Conservation (phyloP, 2,113 vertebrate species). For the Thymallus thymallus region DNA sequence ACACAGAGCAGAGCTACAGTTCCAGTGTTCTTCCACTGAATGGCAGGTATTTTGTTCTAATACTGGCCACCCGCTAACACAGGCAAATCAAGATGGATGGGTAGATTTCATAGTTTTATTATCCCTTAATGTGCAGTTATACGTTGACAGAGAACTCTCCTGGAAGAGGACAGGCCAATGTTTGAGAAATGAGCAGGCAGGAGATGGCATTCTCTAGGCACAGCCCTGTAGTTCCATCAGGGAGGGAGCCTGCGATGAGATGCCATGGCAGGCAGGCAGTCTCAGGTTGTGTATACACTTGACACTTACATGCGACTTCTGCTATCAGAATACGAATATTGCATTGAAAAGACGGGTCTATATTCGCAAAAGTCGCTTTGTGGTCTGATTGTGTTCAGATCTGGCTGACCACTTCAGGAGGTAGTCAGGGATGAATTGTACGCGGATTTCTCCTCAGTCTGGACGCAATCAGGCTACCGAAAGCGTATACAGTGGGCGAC, state of each 20-base stretch:
- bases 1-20: slow-evolving; percentile 40
- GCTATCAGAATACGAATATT: too few relatives aligned
- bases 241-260: slow-evolving; percentile 9
- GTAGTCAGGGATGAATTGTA: too few relatives aligned
- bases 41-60: slow-evolving; percentile 59
- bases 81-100: slow-evolving; percentile 65
- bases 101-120: slow-evolving; percentile 57
- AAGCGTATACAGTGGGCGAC: too few relatives aligned
- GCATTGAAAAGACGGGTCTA: too few relatives aligned
- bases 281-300: too few relatives aligned
- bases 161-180: slow-evolving; percentile 42
- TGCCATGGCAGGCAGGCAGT: too few relatives aligned
- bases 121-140: slow-evolving; percentile 64
- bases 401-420: too few relatives aligned
- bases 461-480: too few relatives aligned
- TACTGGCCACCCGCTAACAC: slow-evolving; percentile 35
- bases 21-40: slow-evolving; percentile 66
- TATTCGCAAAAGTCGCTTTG: too few relatives aligned
- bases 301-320: too few relatives aligned
- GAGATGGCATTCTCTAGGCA: slow-evolving; percentile 43
- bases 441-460: too few relatives aligned
- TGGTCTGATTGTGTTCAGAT: too few relatives aligned
- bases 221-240: slow-evolving; percentile 51
- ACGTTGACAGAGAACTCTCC: slow-evolving; percentile 56
- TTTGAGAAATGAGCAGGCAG: slow-evolving; percentile 47